These are phyloP conservation scores for Sinopyrophorus schimmeli DNA, from an alignment of 2,888 invertebrate species.

Conservation along the genomic window DNA sequence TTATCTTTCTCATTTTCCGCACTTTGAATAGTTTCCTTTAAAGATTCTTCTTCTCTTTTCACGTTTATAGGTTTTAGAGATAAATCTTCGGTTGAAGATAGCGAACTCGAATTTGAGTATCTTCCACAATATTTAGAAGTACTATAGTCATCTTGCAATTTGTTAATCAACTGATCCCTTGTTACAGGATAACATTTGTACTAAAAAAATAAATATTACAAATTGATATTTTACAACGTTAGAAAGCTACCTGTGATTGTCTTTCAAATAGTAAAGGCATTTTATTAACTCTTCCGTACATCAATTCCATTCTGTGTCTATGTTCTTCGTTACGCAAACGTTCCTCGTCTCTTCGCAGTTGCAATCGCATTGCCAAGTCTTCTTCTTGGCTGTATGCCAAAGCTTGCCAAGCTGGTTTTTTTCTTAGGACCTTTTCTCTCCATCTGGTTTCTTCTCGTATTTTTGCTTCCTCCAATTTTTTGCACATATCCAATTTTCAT, in stretches of 20 bases:
- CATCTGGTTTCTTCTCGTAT: constrained; percentile 62
- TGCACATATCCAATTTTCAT: constrained; percentile 66
- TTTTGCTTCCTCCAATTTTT: constrained; percentile 63
- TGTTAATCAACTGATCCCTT: constrained; percentile 44
- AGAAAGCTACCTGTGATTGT: constrained; percentile 61
- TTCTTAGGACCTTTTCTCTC: constrained; percentile 63
- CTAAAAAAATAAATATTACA: constrained; percentile 9
- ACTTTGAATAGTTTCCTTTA: constrained; percentile 13
- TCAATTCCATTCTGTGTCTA: constrained; percentile 70
- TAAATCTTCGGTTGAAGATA: constrained; percentile 9
- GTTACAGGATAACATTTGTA: constrained; percentile 43
- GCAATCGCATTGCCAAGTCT: constrained; percentile 68
- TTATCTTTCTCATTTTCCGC: constrained; percentile 14
- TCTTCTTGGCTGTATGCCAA: constrained; percentile 68
- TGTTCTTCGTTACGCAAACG: constrained; percentile 69
- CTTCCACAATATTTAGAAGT: constrained; percentile 10
- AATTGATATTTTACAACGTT: not conserved
- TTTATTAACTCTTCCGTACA: constrained; percentile 70
- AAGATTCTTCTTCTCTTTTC: constrained; percentile 6
- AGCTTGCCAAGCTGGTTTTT: constrained; percentile 72
- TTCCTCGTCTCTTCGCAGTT: constrained; percentile 70
- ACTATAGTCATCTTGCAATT: constrained; percentile 43
- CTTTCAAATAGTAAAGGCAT: constrained; percentile 74
- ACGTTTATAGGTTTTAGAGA: constrained; percentile 1
- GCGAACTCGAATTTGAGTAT: constrained; percentile 9